Base-by-base conservation (phyloP, 2,797 vertebrate genomes). In the Pteropus rufus region DNA sequence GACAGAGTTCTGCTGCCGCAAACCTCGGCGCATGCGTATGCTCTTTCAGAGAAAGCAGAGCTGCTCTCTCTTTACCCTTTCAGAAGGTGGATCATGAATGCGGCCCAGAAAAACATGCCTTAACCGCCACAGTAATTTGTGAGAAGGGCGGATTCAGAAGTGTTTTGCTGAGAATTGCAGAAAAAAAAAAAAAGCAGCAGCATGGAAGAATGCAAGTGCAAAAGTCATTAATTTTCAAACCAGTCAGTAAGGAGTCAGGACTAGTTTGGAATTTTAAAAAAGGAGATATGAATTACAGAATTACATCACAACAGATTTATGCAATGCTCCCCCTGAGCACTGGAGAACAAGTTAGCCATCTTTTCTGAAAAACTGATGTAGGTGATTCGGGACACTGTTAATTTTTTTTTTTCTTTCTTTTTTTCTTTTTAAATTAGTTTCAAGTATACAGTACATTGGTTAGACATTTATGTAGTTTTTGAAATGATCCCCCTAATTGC, bases 161-260 rank as follows among this genome's bases (percentile, higher is more conserved):
- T 24, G 65, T 90, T 95, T 89, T 88, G 44, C 44, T 85, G 81
- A 95, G 60, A 93, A 90, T 7, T 77, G 19, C 15, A 52, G n/a
- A 79, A 54, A 23, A 26, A 26, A 24, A 24, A 58, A 24, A 58
- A 24, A 24, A 58, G 9, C 8, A 46, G 31, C n/a, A 90, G 18
- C 39, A 26, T 14, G 36, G 15, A 29, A 75, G 39, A 89, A 80
- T 54, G 2, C 12, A 82, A 92, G 58, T 54, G 29, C 18, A 65
- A 93, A 89, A 54, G 18, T 69, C 49, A 88, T 88, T 96, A 54
- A 67, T 82, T 91, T 93, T 90, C 80, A 95, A 91, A 62, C 58
- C 26, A 92, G 56, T 86, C 49, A 49, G 49, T 49, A 49, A 49
- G 49, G 49, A 49, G 49, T 49, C 69, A 77, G 9, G 18, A 75